Evolutionary conservation across 2,888 invertebrate species (phyloP).

Genomic region (Nephrotoma appendiculata): DNA sequence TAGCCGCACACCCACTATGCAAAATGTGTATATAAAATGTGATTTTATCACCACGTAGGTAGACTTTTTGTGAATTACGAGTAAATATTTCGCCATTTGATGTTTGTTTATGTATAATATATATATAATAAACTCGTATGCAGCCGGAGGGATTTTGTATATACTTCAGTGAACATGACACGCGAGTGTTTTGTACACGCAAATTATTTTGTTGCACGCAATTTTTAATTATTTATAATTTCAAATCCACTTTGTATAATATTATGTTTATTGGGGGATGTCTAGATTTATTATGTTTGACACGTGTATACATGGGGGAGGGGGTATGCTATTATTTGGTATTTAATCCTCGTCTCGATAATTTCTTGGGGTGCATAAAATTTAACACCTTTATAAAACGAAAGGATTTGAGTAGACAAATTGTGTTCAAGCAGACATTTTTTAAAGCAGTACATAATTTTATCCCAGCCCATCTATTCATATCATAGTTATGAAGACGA

Average conservation of each 20-base stretch:
- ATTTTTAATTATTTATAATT: background rate
- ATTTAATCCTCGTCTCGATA: background rate
- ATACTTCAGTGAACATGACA: background rate
- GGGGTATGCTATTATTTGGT: background rate
- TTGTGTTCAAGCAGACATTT: background rate
- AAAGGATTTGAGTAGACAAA: background rate
- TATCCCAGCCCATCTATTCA: background rate
- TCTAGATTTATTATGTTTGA: background rate
- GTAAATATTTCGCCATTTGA: background rate
- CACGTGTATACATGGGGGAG: background rate
- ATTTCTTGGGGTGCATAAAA: background rate
- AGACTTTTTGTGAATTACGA: background rate
- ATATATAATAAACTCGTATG: background rate
- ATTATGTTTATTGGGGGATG: background rate
- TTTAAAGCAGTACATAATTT: background rate
- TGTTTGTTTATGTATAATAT: background rate
- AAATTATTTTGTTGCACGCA: background rate
- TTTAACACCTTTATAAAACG: background rate
- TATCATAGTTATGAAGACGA: background rate
- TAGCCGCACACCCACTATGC: background rate
- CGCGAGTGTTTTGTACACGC: background rate
- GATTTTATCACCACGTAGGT: background rate
- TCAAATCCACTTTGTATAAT: background rate
- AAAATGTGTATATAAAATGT: background rate
- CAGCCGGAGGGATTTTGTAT: too few relatives aligned